A percentile compares a stretch with the other conserved stretches of the same genome.
phyloP scores from a whole-genome alignment of 2,797 vertebrate genomes.

The Loris lydekkerianus region DNA sequence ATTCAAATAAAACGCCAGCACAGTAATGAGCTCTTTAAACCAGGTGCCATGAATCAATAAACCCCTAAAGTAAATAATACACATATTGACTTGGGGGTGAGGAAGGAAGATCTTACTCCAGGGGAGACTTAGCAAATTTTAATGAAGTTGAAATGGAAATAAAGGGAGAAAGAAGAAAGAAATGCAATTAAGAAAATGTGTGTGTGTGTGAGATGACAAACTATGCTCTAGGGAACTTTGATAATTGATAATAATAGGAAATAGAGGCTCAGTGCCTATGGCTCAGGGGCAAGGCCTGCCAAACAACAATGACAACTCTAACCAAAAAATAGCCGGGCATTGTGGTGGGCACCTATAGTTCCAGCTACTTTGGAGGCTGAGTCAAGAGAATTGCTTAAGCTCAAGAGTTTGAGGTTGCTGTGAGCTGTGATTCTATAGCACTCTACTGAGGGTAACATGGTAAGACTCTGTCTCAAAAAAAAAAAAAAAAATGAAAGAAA shows the following conservation, averaged over 20 bases:
- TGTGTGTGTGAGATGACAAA: background rate
- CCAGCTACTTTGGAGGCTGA: too few species aligned
- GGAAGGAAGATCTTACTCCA: background rate
- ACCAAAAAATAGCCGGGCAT: too few species aligned
- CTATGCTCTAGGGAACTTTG: background rate
- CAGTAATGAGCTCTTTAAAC: slow-evolving; percentile 66
- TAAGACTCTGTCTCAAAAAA: too few species aligned
- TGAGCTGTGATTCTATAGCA: too few species aligned
- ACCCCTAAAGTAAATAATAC: slow-evolving; percentile 59
- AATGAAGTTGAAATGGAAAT: slow-evolving; percentile 63
- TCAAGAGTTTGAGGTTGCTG: too few species aligned
- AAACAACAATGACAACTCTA: too few species aligned
- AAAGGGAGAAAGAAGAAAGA: slow-evolving; percentile 54
- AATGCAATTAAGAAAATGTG: background rate
- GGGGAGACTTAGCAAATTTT: slow-evolving; percentile 35
- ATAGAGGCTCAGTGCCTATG: background rate
- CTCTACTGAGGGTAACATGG: too few species aligned
- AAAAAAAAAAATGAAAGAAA: too few species aligned
- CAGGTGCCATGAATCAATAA: slow-evolving; percentile 55
- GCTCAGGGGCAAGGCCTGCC: too few species aligned
- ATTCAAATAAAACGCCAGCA: slow-evolving; percentile 68
- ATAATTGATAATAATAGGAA: background rate
- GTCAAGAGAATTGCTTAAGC: too few species aligned
- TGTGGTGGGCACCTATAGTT: too few species aligned
- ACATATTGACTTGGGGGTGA: slow-evolving; percentile 62